Evolutionary conservation across 2,888 invertebrate species (phyloP).

Genomic region (Mythimna loreyi): DNA sequence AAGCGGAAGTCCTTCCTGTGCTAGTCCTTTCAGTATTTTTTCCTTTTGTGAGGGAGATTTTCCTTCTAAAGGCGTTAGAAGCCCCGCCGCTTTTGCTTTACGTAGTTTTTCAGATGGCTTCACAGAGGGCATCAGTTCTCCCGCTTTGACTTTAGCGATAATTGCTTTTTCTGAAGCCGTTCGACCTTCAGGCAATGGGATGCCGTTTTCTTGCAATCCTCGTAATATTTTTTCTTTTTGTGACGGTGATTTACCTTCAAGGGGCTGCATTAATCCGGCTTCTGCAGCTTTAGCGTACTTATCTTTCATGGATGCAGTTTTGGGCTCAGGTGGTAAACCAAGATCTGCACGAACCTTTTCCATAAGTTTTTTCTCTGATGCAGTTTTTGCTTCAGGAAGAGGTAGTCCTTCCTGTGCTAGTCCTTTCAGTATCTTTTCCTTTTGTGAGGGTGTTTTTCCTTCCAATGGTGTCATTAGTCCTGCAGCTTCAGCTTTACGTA

Average conservation of each 20-base stretch:
- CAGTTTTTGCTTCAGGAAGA: slow-evolving; percentile 68
- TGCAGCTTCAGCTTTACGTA: slow-evolving; percentile 64
- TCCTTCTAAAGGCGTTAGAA: background rate
- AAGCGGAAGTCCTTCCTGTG: background rate
- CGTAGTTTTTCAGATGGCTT: background rate
- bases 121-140: too few relatives aligned
- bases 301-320: slow-evolving; percentile 55
- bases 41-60: slow-evolving; percentile 12
- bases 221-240: slow-evolving; percentile 3
- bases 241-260: background rate
- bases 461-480: slow-evolving; percentile 62
- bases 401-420: slow-evolving; percentile 65
- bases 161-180: too few relatives aligned
- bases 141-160: too few relatives aligned
- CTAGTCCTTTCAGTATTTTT: background rate
- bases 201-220: background rate
- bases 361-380: slow-evolving; percentile 68
- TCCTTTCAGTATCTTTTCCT: slow-evolving; percentile 2
- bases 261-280: slow-evolving; percentile 24
- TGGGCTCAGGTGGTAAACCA: slow-evolving; percentile 69
- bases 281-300: slow-evolving; percentile 60
- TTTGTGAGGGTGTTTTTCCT: slow-evolving; percentile 58
- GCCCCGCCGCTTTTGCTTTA: background rate
- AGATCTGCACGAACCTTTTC: slow-evolving; percentile 65
- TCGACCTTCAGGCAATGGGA: background rate